Base-by-base conservation (phyloP, 2,797 vertebrate species). In the Rhinogobio ventralis region DNA sequence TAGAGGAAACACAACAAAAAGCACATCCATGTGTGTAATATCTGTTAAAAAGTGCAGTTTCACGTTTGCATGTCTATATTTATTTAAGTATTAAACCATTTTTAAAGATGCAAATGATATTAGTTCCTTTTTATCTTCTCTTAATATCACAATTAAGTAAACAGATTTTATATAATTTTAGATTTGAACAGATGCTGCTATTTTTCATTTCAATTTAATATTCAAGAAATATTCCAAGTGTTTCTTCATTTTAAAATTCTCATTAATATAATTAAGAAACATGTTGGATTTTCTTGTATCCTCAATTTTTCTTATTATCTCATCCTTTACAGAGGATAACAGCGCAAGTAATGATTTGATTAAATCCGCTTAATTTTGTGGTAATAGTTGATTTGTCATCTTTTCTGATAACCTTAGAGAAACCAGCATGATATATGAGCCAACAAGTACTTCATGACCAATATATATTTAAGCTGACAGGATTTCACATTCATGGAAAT, bases 401-500 rank as follows among this genome's bases (percentile, higher is more conserved):
- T 42, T 42, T 42, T 42, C 39, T 42, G 39, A 42, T 42, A 42
- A 9, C 8, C 39, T 42, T 42, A 42, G 9, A 9, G 39, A 42
- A 42, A 42, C 39, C 8, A 42, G 39, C 39, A 9, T 42, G 0
- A 42, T 42, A 39, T 39, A 39, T 39, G 20, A 76, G 7, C 13
- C 25, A 33, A 36, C 53, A 25, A 39, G 46, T 39, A 53, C 30
- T 0, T 15, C 46, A 68, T 55, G 46, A 33, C 2, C 46, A 7
- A 33, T 57, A 8, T 28, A 71, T 45, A 42, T 81, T 60, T n/a
- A 9, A 81, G 15, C 51, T 23, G 6, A 60, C 3, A 3, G 25
- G 42, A 67, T 66, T 42, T 82, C 68, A 60, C 45, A 64, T 73
- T 49, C n/a, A 17, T 84, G 10, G 2, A 77, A 77, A n/a, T 68